A percentile compares a stretch with the other conserved stretches of the same genome.
Evolutionary conservation across 2,797 vertebrate genomes (phyloP).

Genomic region (Trachops cirrhosus): DNA sequence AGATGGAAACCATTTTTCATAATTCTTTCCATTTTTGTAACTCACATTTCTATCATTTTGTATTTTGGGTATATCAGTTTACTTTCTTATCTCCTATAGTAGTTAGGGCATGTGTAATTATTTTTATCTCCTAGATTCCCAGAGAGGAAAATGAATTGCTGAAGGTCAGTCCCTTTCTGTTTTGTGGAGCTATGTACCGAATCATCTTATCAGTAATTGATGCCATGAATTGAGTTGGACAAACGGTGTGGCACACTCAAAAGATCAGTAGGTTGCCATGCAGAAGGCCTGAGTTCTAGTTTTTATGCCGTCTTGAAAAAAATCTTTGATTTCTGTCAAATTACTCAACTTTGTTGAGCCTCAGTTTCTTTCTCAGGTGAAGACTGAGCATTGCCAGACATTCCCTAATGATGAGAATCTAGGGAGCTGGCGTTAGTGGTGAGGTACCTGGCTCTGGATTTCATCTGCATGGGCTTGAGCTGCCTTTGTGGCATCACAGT

Average conservation of each 20-base stretch:
- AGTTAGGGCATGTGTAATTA: not conserved
- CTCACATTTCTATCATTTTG: not conserved
- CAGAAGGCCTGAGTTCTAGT: not conserved
- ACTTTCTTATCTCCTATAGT: not conserved
- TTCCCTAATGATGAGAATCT: not conserved
- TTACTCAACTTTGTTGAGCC: not conserved
- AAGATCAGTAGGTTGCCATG: not conserved
- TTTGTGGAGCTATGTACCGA: not conserved
- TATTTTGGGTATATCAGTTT: not conserved
- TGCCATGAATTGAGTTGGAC: not conserved
- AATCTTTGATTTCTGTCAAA: not conserved
- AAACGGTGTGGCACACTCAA: not conserved
- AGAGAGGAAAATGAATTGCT: not conserved
- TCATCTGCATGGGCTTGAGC: not conserved
- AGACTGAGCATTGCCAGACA: too few relatives aligned
- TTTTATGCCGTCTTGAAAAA: not conserved
- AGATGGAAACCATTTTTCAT: not conserved
- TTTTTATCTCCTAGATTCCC: not conserved
- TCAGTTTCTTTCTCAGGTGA: not conserved
- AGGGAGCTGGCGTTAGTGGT: not conserved
- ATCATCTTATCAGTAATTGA: not conserved
- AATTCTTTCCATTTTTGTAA: not conserved
- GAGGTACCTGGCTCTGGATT: not conserved
- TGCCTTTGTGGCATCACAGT: not conserved
- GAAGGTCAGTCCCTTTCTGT: not conserved